phyloP scores from a whole-genome alignment of 2,797 vertebrate species.

The Rhabdophis nuchalis region DNA sequence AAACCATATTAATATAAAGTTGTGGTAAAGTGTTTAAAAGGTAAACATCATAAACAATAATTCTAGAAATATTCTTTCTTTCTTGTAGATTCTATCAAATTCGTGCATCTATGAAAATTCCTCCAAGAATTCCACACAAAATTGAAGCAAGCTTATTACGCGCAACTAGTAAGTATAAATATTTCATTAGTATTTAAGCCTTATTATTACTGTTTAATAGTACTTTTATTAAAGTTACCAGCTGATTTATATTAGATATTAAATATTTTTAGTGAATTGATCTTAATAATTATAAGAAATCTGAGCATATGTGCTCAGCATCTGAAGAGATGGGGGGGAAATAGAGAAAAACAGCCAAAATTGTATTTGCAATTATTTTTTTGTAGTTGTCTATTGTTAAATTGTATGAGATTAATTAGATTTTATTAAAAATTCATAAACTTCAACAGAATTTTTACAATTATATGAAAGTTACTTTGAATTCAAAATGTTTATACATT shows the following conservation, averaged over 20 bases:
- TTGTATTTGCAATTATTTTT: not conserved
- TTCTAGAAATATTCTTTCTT: constrained; percentile 39
- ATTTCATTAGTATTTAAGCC: not conserved
- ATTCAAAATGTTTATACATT: not conserved
- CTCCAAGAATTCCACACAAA: constrained; percentile 90
- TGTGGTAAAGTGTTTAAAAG: not conserved
- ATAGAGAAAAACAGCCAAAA: not conserved
- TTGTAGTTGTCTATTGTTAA: not conserved
- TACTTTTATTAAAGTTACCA: not conserved
- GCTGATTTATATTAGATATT: not conserved
- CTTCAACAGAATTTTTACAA: not conserved
- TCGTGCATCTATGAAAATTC: constrained; percentile 88
- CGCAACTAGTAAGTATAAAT: constrained; percentile 79
- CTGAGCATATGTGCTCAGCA: not conserved
- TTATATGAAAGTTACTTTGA: not conserved
- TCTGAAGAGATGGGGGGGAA: not conserved
- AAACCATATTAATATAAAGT: not conserved
- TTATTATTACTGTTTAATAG: not conserved
- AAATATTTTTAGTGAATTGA: not conserved
- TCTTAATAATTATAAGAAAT: not conserved
- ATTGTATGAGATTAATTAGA: not conserved
- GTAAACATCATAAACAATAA: not conserved
- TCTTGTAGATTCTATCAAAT: constrained; percentile 92
- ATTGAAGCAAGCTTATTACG: constrained; percentile 92
- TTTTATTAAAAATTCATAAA: not conserved